Percentiles rank a stretch among this genome's conserved stretches.
These are phyloP conservation scores for Battus philenor DNA, from an alignment of 1,140 invertebrate genomes.

Conservation along the genomic window DNA sequence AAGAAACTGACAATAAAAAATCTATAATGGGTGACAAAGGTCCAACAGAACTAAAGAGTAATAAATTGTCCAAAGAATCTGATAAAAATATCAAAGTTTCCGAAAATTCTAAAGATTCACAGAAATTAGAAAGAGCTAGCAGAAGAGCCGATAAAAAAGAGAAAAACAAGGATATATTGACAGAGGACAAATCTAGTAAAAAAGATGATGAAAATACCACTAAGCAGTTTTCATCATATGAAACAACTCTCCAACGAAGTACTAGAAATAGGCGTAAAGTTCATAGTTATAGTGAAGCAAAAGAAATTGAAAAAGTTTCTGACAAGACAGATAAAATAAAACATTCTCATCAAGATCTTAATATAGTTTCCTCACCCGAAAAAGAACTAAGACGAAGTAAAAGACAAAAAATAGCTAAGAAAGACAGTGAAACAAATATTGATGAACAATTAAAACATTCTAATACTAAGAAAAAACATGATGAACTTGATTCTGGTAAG, in stretches of 20 bases:
- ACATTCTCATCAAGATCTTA: constrained; percentile 2
- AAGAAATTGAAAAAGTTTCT: constrained; percentile 14
- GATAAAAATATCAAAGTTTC: not conserved
- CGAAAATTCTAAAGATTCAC: not conserved
- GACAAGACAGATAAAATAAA: constrained; percentile 11
- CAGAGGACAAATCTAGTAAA: constrained; percentile 4
- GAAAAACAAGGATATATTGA: constrained; percentile 16
- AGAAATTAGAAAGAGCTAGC: not conserved
- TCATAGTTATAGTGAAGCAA: constrained; percentile 13
- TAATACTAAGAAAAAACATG: constrained; percentile 21
- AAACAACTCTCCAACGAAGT: constrained; percentile 9
- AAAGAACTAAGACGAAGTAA: constrained; percentile 35
- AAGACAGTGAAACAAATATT: constrained; percentile 19
- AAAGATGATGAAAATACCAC: constrained; percentile 16
- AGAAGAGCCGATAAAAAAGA: constrained; percentile 9
- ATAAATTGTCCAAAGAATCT: not conserved
- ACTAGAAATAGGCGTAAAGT: constrained; percentile 10
- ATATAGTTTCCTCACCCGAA: constrained; percentile 13
- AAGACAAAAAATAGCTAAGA: constrained; percentile 25
- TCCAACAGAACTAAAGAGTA: not conserved
- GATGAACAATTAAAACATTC: constrained; percentile 1
- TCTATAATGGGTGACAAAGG: not conserved
- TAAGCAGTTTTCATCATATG: constrained; percentile 1
- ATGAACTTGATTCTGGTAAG: too few species aligned
- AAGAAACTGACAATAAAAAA: not conserved